Evolutionary conservation across 2,797 vertebrate species (phyloP).

Genomic region (Oophaga sylvatica): DNA sequence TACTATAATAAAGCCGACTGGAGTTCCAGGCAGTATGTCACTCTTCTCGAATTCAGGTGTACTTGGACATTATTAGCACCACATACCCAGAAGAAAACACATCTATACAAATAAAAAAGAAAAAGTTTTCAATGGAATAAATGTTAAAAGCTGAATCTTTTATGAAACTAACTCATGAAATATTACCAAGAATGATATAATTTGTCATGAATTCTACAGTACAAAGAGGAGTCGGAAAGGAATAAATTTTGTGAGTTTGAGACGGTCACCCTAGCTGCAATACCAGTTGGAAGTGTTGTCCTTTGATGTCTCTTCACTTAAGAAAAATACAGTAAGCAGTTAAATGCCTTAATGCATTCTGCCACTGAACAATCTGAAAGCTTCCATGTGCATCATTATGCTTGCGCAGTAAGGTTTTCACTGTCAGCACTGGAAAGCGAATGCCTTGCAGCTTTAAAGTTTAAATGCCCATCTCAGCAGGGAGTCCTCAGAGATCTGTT

Average conservation of each 20-base stretch:
- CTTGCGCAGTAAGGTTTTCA: slow-evolving; percentile 63
- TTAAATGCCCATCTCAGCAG: slow-evolving; percentile 74
- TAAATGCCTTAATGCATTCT: slow-evolving; percentile 68
- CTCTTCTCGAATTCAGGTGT: background rate
- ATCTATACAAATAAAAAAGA: background rate
- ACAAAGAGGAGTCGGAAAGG: slow-evolving; percentile 33
- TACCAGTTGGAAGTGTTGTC: slow-evolving; percentile 59
- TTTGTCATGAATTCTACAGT: slow-evolving; percentile 37
- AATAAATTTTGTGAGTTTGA: slow-evolving; percentile 55
- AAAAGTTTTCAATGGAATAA: slow-evolving; percentile 1
- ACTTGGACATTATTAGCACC: background rate
- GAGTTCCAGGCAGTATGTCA: background rate
- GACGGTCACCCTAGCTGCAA: slow-evolving; percentile 57
- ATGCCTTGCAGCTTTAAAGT: slow-evolving; percentile 73
- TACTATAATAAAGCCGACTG: background rate
- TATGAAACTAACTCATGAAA: slow-evolving; percentile 5
- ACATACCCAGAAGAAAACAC: background rate
- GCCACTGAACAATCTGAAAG: slow-evolving; percentile 61
- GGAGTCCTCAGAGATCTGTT: slow-evolving; percentile 74
- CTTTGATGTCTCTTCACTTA: slow-evolving; percentile 67
- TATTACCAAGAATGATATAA: slow-evolving; percentile 36
- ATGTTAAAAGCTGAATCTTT: background rate
- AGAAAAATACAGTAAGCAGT: slow-evolving; percentile 64
- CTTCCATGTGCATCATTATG: slow-evolving; percentile 62
- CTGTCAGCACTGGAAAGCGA: slow-evolving; percentile 70